Evolutionary conservation across 2,113 vertebrate species (phyloP).

Genomic region (Nymphicus hollandicus): DNA sequence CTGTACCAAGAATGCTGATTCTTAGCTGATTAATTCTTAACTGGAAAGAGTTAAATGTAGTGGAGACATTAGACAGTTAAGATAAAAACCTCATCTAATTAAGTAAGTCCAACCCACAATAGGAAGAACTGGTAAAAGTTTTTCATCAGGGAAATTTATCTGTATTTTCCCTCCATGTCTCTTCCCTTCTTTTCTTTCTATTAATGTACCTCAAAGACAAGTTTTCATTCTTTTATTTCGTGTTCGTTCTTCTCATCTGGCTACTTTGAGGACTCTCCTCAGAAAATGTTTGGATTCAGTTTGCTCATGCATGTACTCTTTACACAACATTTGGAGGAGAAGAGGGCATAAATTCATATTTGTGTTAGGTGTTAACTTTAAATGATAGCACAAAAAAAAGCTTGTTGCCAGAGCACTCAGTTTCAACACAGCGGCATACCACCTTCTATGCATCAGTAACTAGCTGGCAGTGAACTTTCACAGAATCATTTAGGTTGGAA

Average conservation of each 20-base stretch:
- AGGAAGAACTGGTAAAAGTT: not conserved
- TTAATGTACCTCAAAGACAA: not conserved
- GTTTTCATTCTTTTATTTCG: not conserved
- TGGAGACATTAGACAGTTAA: not conserved
- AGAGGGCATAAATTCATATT: not conserved
- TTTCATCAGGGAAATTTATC: not conserved
- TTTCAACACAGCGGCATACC: not conserved
- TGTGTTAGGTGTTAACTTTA: not conserved
- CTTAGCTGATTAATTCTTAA: not conserved
- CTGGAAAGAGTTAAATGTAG: not conserved
- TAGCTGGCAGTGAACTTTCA: not conserved
- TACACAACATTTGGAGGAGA: not conserved
- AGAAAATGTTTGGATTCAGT: not conserved
- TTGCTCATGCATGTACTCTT: not conserved
- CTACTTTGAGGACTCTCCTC: not conserved
- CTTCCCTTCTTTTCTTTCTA: not conserved
- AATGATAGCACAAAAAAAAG: not conserved
- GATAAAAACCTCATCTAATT: not conserved
- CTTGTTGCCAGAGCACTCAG: not conserved
- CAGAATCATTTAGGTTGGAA: not conserved
- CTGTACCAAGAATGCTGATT: not conserved
- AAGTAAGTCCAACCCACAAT: not conserved
- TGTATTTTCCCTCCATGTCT: not conserved
- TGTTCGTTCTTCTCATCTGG: not conserved
- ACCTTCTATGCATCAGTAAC: not conserved